Evolutionary conservation across 2,113 vertebrate species (phyloP).

Genomic region (Corapipo altera): DNA sequence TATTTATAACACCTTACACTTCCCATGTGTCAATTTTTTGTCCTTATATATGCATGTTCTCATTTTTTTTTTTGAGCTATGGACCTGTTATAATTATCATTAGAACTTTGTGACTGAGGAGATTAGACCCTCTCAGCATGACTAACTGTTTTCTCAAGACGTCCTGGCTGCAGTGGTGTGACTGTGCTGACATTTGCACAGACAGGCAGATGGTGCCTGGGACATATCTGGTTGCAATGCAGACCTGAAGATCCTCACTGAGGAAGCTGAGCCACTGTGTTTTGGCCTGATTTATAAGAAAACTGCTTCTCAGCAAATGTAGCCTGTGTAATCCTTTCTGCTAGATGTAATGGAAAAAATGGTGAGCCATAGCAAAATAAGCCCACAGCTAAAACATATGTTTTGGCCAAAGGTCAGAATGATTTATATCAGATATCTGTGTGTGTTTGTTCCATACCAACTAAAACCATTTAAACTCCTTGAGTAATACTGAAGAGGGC

Average conservation of each 20-base stretch:
- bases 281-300: background rate
- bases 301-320: background rate
- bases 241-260: constrained; percentile 15
- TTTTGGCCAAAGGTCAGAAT: background rate
- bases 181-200: constrained; percentile 50
- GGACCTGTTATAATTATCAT: background rate
- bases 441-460: background rate
- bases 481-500: background rate
- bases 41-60: background rate
- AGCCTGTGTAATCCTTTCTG: background rate
- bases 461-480: background rate
- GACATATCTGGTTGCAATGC: constrained; percentile 26
- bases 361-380: background rate
- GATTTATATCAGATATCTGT: background rate
- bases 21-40: background rate
- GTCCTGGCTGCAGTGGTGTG: background rate
- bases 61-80: background rate
- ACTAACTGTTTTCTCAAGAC: constrained; percentile 41
- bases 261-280: background rate
- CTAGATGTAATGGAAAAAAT: background rate
- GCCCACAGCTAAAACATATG: background rate
- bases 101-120: background rate
- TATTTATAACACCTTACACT: constrained; percentile 18
- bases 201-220: constrained; percentile 22
- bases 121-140: constrained; percentile 26